Base-by-base conservation (phyloP, 2,797 vertebrate genomes). In the Siniperca undulata region DNA sequence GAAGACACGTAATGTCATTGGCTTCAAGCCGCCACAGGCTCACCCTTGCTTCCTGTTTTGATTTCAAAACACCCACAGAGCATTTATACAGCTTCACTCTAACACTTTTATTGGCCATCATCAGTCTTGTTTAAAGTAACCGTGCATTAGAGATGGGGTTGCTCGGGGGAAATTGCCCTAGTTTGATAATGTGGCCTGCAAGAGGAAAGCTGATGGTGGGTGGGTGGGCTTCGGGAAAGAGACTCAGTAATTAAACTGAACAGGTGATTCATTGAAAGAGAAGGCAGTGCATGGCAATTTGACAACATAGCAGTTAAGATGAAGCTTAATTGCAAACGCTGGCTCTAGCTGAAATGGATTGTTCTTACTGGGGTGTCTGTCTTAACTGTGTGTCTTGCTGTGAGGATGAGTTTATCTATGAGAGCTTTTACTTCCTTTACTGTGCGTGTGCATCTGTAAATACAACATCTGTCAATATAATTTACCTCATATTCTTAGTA, bases 201-300 rank as follows among this genome's bases (percentile, higher is more conserved):
- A 89, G 88, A 93, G 91, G 81, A 88, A 87, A 74, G 83, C 78
- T 91, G 90, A 83, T 85, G 82, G 86, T 87, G 20, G 50, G 92
- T 92, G 90, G 91, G 94, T 92, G 92, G 94, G 93, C 85, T 92
- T 34, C 13, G 16, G 88, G 88, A 94, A 84, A 86, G 87, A 92
- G 2, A 20, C 91, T 92, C 89, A 84, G 91, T 95, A 95, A 95
- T 96, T 96, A 95, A 95, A 96, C 85, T 92, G 87, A 93, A 92
- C 92, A 89, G 92, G 91, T 93, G 90, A 95, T 95, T 96, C 87
- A 95, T 96, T 95, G 93, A 90, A 90, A 93, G 89, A 91, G 90
- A 93, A 93, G 80, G 86, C 83, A 78, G 90, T 80, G 86, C 82
- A 85, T 86, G 89, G 80, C 80, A 92, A 83, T 90, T 81, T 90